These are phyloP conservation scores for Sinocyclocheilus grahami DNA, from an alignment of 2,113 vertebrate species.

Conservation along the genomic window DNA sequence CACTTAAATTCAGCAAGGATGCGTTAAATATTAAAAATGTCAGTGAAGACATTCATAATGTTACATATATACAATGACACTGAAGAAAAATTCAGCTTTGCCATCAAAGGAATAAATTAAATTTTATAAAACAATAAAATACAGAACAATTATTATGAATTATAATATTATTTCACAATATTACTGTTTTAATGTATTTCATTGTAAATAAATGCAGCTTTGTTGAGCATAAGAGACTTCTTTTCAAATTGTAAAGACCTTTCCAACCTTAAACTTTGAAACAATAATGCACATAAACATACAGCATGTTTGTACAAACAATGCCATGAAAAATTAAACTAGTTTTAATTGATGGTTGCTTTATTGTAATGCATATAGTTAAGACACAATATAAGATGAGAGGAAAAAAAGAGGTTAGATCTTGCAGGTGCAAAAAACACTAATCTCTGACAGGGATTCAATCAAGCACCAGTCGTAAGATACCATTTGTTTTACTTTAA, in stretches of 20 bases:
- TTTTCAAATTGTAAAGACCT: too few relatives aligned
- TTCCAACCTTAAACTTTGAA: too few relatives aligned
- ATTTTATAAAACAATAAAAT: too few relatives aligned
- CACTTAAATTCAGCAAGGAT: too few relatives aligned
- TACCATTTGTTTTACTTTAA: slow-evolving; percentile 14
- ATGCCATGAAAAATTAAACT: not conserved
- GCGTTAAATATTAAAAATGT: too few relatives aligned
- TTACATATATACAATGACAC: not conserved
- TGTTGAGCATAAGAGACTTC: too few relatives aligned
- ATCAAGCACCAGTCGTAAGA: not conserved
- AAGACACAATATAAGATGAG: not conserved
- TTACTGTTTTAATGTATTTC: too few relatives aligned
- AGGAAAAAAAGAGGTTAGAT: not conserved
- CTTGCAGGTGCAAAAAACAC: not conserved
- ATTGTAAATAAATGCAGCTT: too few relatives aligned
- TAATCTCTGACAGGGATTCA: slow-evolving; percentile 2
- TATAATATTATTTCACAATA: too few relatives aligned
- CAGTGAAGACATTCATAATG: too few relatives aligned
- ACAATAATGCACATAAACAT: not conserved
- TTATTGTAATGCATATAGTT: not conserved
- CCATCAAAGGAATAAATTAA: too few relatives aligned
- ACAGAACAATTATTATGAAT: too few relatives aligned
- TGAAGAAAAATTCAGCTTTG: not conserved
- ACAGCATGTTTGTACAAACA: not conserved
- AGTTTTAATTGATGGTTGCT: not conserved